Percentiles rank a stretch among this genome's conserved stretches.
These are phyloP conservation scores for Micronycteris hirsuta DNA, from an alignment of 2,113 vertebrate genomes.

Conservation along the genomic window DNA sequence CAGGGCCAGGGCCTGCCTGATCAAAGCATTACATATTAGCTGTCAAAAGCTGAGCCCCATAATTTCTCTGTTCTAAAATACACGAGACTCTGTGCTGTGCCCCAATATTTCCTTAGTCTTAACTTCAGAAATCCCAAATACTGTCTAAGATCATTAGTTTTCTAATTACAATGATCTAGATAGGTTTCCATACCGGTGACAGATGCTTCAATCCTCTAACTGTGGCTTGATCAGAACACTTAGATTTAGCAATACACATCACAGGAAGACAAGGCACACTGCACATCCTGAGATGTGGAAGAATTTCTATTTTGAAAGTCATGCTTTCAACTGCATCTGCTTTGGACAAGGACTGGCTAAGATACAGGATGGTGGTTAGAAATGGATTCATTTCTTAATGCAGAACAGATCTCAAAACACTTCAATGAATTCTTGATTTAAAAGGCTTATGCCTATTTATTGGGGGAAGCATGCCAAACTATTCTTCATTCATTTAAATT, in stretches of 20 bases:
- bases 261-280: not conserved
- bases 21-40: not conserved
- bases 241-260: not conserved
- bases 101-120: not conserved
- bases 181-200: not conserved
- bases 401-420: conserved; percentile 42
- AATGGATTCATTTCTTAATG: conserved; percentile 6
- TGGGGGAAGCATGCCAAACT: not conserved
- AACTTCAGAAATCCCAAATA: conserved; percentile 12
- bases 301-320: not conserved
- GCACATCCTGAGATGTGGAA: not conserved
- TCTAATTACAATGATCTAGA: conserved; percentile 1
- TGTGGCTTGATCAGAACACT: not conserved
- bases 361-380: not conserved
- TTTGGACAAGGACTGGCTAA: not conserved
- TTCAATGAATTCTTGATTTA: not conserved
- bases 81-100: not conserved
- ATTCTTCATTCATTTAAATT: not conserved
- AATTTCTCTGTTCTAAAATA: not conserved
- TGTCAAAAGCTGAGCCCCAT: not conserved
- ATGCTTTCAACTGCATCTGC: not conserved
- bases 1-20: not conserved
- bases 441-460: not conserved
- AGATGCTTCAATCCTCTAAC: not conserved
- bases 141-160: conserved; percentile 15